Conservation (phyloP, 53 echinoderm and acorn worm species). For the Hippasteria phrygiana region DNA sequence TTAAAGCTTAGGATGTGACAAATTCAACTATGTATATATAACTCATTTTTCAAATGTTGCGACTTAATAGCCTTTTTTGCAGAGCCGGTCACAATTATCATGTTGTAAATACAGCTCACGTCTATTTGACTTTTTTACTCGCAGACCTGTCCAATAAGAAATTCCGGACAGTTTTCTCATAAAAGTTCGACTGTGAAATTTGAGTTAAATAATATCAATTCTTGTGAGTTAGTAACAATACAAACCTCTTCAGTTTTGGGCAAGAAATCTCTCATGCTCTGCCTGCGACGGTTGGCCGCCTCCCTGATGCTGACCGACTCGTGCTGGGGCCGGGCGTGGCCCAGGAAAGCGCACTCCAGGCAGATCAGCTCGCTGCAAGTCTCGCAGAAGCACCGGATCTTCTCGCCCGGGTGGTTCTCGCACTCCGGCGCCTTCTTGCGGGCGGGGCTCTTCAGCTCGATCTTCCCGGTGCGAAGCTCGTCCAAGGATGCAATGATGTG, state of each 20-base stretch:
- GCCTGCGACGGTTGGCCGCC: constrained; percentile 49
- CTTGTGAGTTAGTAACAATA: no score
- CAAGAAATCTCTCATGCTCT: constrained; percentile 60
- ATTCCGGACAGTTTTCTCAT: no score
- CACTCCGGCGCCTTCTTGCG: constrained; percentile 82
- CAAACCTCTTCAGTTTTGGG: constrained; percentile 58
- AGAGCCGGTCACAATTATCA: no score
- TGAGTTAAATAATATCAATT: no score
- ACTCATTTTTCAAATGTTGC: no score
- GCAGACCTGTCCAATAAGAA: no score
- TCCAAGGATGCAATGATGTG: constrained; percentile 77
- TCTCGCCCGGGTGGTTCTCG: constrained; percentile 81
- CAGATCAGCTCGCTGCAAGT: constrained; percentile 90
- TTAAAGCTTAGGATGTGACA: no score
- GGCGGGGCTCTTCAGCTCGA: constrained; percentile 70
- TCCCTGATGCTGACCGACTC: constrained; percentile 63
- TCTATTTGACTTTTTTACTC: no score
- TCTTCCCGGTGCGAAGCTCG: constrained; percentile 83
- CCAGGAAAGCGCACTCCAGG: constrained; percentile 78
- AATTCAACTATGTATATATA: no score
- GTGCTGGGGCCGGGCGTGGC: constrained; percentile 58
- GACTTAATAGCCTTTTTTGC: no score
- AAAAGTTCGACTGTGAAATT: no score
- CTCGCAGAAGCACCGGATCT: constrained; percentile 93
- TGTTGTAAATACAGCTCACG: no score